Evolutionary conservation across 2,113 vertebrate genomes (phyloP), one percentile per base, ranked within the genome.

Genomic region (Hypocryptadius cinnamomeus): DNA sequence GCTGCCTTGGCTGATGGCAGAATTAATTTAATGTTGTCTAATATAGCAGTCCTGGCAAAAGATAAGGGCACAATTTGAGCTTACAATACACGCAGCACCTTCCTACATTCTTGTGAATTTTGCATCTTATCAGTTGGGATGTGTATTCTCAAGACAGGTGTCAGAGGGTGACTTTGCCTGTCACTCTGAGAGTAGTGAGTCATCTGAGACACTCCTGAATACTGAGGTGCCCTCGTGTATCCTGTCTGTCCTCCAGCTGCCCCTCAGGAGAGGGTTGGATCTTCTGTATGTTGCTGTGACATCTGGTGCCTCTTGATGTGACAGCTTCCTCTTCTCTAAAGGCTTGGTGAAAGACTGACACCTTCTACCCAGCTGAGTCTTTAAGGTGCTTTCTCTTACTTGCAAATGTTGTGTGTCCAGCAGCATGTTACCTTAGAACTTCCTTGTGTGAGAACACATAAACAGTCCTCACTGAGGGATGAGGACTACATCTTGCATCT

Each of bases 181-280:
- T 56, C 23, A 3, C 13, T 31, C 20, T 9, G 44, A 28, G 54
- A 71, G 63, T 0, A 47, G 23, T 21, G 78, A 40, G 11, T 53
- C 23, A 6, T 44, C 40, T 61, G 54, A 61, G 45, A 25, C 30
- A 6, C 37, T 77, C 25, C 44, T 59, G 72, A 70, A 5, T 21
- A 5, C 24, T 37, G n/a, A 53, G 27, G 13, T 66, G 42, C 25
- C 15, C 23, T 66, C 0, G 0, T 6, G 2, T 56, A 9, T 33
- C 60, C 48, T 48, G 3, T 33, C 28, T 79, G 70, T 18, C 51
- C 33, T 92, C 30, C 35, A 42, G 57, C 66, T 90, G 48, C 48
- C 35, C 5, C 44, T 87, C 18, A 8, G 42, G 77, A 89, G 63
- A 39, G 37, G 25, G 2, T 0, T n/a, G 45, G 6, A 2, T 74